Conservation (phyloP, 2,888 invertebrate genomes). For the Pandemis heparana region DNA sequence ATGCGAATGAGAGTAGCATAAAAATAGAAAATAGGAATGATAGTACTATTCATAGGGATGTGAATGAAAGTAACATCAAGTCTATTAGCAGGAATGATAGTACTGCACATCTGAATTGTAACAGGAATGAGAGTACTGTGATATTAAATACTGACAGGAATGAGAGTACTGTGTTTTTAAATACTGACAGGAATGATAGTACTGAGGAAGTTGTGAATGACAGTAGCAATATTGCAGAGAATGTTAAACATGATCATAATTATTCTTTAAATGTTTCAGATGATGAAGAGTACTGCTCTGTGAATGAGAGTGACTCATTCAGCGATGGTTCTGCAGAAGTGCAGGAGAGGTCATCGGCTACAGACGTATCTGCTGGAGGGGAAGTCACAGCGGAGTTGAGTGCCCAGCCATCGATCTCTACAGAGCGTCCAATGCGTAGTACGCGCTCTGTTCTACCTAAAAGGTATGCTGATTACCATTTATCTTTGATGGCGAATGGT, state of each 20-base stretch:
- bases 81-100: no score
- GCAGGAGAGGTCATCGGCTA: slow-evolving; percentile 11
- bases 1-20: no score
- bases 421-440: slow-evolving; percentile 18
- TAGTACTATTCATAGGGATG: no score
- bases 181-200: background rate
- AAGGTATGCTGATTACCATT: slow-evolving; percentile 11
- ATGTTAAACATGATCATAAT: background rate
- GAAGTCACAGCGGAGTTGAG: background rate
- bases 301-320: slow-evolving; percentile 8
- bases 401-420: background rate
- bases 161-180: background rate
- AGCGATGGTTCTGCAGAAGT: background rate
- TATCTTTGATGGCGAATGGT: background rate
- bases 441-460: slow-evolving; percentile 9
- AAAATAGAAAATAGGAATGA: background rate
- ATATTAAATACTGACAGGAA: no score
- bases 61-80: no score
- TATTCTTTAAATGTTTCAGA: slow-evolving; percentile 10
- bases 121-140: no score
- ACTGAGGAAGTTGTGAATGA: background rate
- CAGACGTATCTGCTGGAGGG: slow-evolving; percentile 3
- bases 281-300: slow-evolving; percentile 18
- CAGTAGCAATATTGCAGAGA: background rate
- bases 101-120: no score